Evolutionary conservation across 2,797 vertebrate genomes (phyloP).

Genomic region (Martes flavigula): DNA sequence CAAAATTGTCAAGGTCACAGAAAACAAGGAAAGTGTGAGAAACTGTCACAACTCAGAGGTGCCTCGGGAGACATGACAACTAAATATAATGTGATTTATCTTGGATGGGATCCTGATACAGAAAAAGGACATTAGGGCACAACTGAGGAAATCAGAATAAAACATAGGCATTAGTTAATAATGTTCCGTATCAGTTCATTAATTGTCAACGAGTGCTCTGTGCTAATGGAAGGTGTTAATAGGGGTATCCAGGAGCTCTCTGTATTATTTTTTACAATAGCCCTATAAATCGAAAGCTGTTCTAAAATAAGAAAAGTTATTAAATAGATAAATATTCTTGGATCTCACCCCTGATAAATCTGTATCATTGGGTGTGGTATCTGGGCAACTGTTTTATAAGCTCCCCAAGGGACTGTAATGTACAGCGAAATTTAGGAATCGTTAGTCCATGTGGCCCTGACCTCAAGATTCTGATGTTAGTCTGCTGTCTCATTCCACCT

Average conservation of each 20-base stretch:
- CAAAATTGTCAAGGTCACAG: background rate
- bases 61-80: background rate
- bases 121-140: background rate
- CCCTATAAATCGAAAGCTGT: background rate
- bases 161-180: background rate
- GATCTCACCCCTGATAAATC: background rate
- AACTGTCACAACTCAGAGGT: background rate
- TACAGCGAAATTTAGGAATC: background rate
- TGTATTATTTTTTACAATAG: background rate
- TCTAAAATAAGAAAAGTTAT: background rate
- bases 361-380: background rate
- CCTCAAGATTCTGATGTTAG: background rate
- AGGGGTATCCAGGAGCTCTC: background rate
- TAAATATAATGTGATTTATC: background rate
- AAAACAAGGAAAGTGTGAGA: constrained; percentile 31
- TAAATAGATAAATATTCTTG: constrained; percentile 17
- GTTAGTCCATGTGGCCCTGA: background rate
- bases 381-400: background rate
- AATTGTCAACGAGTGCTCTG: background rate
- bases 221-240: background rate
- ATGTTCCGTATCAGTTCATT: background rate
- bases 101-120: background rate
- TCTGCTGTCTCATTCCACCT: constrained; percentile 14
- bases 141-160: background rate
- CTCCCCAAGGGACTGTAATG: background rate